Evolutionary conservation across 2,888 invertebrate species (phyloP), one percentile per base, ranked within the genome.

Genomic region (Dicyrtomina minuta): DNA sequence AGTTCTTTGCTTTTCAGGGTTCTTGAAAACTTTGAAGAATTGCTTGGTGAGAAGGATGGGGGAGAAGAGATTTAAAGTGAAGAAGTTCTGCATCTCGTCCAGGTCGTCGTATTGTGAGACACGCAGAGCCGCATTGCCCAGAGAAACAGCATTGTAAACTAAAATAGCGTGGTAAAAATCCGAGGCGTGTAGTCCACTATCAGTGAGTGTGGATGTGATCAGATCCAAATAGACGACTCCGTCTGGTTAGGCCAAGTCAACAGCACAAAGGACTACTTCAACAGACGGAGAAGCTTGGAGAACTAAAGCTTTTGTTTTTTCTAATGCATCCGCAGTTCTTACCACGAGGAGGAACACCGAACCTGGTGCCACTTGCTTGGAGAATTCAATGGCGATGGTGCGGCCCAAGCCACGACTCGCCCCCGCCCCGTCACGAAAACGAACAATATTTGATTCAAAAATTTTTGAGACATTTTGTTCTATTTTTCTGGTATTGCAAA

Each of bases 351-450:
- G 82, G 80, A 93, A 82, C 26, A 88, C 80, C 0, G 95, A 94
- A 20, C 86, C 87, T 27, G 61, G 53, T 59, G 87, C 86, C 17
- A 95, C 83, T 64, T 85, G 82, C 72, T 86, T 85, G 0, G 90
- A 86, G 72, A 92, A 84, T 80, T 89, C 88, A 62, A 89, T 82
- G 1, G 93, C 90, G 70, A 96, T 86, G 68, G 89, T 87, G 77
- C 87, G 86, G 8, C 96, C 96, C 71, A 96, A 92, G 46, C 96
- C 96, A 80, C 89, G 87, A 66, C 92, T 93, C 0, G 93, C 91
- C 10, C 43, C 96, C 15, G 94, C 10, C 43, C 96, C 15, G 94
- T 91, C 43, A 96, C 83, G 56, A 95, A 72, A 71, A 83, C 82
- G 65, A 83, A 82, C 1, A 83, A 82, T 72, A 80, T 81, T 71